Conservation (phyloP, 1,140 invertebrate species). For the Oedothorax gibbosus region DNA sequence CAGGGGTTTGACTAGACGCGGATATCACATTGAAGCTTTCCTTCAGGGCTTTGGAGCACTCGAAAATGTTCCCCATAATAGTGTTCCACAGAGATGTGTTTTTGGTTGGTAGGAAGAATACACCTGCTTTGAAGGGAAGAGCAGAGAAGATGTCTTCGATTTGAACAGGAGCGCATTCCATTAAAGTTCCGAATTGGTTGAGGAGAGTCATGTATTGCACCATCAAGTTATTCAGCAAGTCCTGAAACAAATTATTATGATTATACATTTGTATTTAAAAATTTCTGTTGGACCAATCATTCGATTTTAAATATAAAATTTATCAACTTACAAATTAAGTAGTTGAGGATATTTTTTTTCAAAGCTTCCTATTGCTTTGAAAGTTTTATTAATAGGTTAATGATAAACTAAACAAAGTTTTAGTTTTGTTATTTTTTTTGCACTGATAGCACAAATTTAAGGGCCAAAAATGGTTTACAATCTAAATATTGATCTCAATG, state of each 20-base stretch:
- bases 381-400: too few relatives aligned
- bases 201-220: not conserved
- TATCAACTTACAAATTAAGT: not conserved
- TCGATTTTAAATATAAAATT: not conserved
- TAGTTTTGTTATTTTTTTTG: not conserved
- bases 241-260: not conserved
- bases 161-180: slow-evolving; percentile 25
- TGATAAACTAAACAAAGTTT: too few relatives aligned
- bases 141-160: not conserved
- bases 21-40: not conserved
- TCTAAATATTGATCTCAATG: not conserved
- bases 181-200: slow-evolving; percentile 18
- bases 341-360: not conserved
- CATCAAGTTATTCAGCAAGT: not conserved
- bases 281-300: not conserved
- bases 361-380: too few relatives aligned
- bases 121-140: not conserved
- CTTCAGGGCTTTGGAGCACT: not conserved
- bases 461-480: not conserved
- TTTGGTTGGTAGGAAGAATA: not conserved
- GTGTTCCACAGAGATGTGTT: not conserved
- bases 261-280: not conserved
- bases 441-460: not conserved
- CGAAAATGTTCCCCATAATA: not conserved
- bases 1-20: not conserved